These are phyloP conservation scores for Leptopilina boulardi DNA, from an alignment of 1,140 invertebrate genomes.

Conservation along the genomic window DNA sequence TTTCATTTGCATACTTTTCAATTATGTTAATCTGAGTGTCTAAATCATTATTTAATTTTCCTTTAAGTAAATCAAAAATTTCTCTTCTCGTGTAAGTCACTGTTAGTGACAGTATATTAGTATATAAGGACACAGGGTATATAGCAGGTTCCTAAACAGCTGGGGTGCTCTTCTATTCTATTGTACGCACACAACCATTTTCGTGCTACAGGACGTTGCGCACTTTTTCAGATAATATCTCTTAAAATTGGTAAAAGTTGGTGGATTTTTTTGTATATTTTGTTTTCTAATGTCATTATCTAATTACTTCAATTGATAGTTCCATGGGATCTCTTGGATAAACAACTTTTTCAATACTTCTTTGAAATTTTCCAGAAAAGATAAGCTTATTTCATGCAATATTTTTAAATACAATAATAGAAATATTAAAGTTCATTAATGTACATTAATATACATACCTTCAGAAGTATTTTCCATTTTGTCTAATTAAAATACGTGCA, in stretches of 20 bases:
- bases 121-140: too few relatives aligned
- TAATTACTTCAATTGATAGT: neutral
- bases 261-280: neutral
- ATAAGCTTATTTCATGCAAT: neutral
- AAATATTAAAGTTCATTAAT: neutral
- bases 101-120: too few relatives aligned
- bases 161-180: too few relatives aligned
- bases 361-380: neutral
- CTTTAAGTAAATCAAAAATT: too few relatives aligned
- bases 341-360: too few relatives aligned
- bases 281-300: neutral
- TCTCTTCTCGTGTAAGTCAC: too few relatives aligned
- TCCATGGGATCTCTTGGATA: neutral
- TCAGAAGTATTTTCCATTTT: slow-evolving; percentile 1
- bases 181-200: neutral
- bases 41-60: too few relatives aligned
- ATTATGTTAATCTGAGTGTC: too few relatives aligned
- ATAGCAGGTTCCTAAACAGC: too few relatives aligned
- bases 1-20: too few relatives aligned
- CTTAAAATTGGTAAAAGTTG: neutral
- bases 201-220: neutral
- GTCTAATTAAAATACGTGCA: neutral
- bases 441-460: neutral
- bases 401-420: neutral
- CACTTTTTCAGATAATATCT: too few relatives aligned